Evolutionary conservation across 2,113 vertebrate genomes (phyloP).

Genomic region (Oreochromis spilurus): DNA sequence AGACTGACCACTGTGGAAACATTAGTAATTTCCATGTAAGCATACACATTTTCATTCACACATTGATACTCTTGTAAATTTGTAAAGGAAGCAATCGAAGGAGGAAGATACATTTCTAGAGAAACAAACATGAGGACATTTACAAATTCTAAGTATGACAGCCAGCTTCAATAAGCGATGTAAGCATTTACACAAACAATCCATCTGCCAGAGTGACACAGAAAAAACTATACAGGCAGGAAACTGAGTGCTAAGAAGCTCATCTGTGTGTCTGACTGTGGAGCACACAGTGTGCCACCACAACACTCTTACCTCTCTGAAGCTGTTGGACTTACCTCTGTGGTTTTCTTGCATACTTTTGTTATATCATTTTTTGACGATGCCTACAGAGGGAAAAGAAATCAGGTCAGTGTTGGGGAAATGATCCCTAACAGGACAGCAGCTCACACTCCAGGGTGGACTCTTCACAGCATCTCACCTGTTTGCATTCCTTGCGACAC

Average conservation of each 20-base stretch:
- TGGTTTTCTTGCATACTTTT: slow-evolving; percentile 93
- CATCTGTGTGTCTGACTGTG: background rate
- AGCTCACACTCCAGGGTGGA: background rate
- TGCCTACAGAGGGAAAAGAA: slow-evolving; percentile 73
- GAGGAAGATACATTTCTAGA: background rate
- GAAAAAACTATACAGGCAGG: background rate
- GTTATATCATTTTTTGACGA: slow-evolving; percentile 91
- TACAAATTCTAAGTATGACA: background rate
- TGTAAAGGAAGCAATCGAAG: background rate
- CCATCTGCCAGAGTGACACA: background rate
- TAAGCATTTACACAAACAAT: background rate
- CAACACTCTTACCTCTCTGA: background rate
- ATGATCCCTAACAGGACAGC: background rate
- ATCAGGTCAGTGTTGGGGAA: background rate
- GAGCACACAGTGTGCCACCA: background rate
- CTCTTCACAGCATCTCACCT: slow-evolving; percentile 72
- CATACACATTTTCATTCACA: background rate
- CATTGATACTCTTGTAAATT: background rate
- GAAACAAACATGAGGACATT: background rate
- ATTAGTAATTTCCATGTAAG: accelerated
- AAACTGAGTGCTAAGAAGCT: background rate
- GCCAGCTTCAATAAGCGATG: background rate
- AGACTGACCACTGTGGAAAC: background rate
- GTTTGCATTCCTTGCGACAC: slow-evolving; percentile 89
- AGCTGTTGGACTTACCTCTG: slow-evolving; percentile 78